These are phyloP conservation scores for Hystrix brachyura DNA, from an alignment of 2,113 vertebrate genomes.

Conservation along the genomic window DNA sequence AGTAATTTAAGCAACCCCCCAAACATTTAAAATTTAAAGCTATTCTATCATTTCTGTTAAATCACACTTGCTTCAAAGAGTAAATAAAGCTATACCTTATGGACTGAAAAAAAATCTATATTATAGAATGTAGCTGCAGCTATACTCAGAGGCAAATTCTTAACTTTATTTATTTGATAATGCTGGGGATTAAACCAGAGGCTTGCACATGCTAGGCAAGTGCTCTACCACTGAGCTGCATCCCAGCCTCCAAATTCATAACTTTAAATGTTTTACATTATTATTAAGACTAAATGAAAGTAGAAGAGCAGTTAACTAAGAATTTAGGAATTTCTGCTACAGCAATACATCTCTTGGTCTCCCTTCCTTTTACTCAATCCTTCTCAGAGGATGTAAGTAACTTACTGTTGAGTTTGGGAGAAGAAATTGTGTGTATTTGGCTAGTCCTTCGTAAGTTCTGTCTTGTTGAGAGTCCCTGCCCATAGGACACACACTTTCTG, in stretches of 20 bases:
- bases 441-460: background rate
- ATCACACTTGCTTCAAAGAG: background rate
- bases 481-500: background rate
- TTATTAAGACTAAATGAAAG: conserved; percentile 16
- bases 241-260: background rate
- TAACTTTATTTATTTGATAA: background rate
- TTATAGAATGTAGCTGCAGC: background rate
- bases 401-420: background rate
- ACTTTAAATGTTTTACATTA: background rate
- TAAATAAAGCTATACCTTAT: conserved; percentile 12
- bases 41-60: background rate
- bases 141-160: background rate
- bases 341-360: background rate
- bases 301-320: background rate
- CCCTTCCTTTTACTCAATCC: background rate
- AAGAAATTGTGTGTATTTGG: background rate
- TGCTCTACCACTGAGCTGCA: background rate
- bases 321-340: background rate
- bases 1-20: background rate
- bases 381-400: conserved; percentile 7
- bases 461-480: background rate
- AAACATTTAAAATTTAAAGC: conserved; percentile 12
- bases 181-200: background rate
- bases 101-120: background rate
- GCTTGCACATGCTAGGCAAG: background rate